Conservation (phyloP, 53 echinoderm and acorn worm species). For the Zoroaster sp. region DNA sequence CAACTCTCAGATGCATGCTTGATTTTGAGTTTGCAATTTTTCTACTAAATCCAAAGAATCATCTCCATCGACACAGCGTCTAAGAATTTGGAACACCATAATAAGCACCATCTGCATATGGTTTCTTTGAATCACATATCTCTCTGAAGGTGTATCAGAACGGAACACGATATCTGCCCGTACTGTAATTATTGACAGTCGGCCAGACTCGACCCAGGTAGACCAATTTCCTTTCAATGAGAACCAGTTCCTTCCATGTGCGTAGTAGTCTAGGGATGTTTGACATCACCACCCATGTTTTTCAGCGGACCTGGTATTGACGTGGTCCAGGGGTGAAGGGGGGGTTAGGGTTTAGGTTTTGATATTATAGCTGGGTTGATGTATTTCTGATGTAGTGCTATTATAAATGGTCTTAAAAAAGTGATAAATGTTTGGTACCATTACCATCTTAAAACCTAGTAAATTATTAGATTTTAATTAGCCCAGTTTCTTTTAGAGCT, state of each 20-base stretch:
- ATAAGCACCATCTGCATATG: slow-evolving; percentile 38
- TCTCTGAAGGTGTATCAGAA: background rate
- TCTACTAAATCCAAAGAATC: too few relatives aligned
- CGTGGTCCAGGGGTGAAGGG: background rate
- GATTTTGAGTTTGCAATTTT: too few relatives aligned
- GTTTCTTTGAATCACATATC: background rate
- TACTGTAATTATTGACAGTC: slow-evolving; percentile 12
- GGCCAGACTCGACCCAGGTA: background rate
- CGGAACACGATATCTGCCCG: background rate
- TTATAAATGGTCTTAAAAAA: too few relatives aligned
- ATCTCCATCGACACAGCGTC: background rate
- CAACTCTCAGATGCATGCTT: too few relatives aligned
- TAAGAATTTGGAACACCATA: background rate
- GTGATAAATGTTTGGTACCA: too few relatives aligned
- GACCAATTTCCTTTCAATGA: slow-evolving; percentile 24
- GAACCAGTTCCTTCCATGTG: slow-evolving; percentile 31
- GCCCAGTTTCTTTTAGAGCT: too few relatives aligned
- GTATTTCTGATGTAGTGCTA: too few relatives aligned
- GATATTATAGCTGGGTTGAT: background rate
- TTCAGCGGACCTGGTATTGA: slow-evolving; percentile 6
- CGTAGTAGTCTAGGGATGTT: background rate
- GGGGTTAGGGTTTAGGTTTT: background rate
- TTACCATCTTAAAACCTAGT: too few relatives aligned
- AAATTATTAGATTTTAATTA: too few relatives aligned
- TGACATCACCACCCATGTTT: slow-evolving; percentile 30